phyloP scores from a whole-genome alignment of 2,113 vertebrate genomes.

The Mesembrinibis cayennensis region DNA sequence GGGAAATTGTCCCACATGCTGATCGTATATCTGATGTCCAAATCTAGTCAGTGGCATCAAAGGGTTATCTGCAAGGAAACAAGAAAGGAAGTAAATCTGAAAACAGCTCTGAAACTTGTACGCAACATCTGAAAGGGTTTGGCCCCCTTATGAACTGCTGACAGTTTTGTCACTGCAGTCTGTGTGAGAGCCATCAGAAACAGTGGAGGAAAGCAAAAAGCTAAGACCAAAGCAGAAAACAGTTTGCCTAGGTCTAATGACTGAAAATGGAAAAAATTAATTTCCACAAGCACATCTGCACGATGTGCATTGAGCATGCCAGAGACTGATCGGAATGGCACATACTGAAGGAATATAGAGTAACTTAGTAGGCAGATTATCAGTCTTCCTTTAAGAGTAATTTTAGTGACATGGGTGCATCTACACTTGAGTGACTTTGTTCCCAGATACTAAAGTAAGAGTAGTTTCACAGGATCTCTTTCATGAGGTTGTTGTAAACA shows the following conservation, averaged over 20 bases:
- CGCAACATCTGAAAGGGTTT: constrained; percentile 67
- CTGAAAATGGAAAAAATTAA: not conserved
- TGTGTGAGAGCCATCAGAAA: constrained; percentile 35
- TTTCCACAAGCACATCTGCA: not conserved
- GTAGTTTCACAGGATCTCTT: not conserved
- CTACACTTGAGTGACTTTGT: not conserved
- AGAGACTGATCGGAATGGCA: not conserved
- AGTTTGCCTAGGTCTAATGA: not conserved
- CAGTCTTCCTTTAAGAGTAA: not conserved
- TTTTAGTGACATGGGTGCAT: not conserved
- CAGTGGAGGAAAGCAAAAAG: not conserved
- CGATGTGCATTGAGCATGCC: not conserved
- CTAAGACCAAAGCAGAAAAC: constrained; percentile 3
- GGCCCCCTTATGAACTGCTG: constrained; percentile 65
- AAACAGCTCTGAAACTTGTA: constrained; percentile 69
- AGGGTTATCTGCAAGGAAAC: constrained; percentile 70
- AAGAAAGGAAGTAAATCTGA: constrained; percentile 69
- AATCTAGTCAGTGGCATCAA: constrained; percentile 55
- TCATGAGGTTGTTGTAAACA: not conserved
- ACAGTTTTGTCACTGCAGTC: constrained; percentile 60
- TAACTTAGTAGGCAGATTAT: not conserved
- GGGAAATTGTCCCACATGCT: constrained; percentile 45
- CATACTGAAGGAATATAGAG: not conserved
- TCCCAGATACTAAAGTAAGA: not conserved
- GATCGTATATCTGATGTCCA: constrained; percentile 22